Evolutionary conservation across 2,797 vertebrate genomes (phyloP).

Genomic region (Cynodonichthys magdalenae): DNA sequence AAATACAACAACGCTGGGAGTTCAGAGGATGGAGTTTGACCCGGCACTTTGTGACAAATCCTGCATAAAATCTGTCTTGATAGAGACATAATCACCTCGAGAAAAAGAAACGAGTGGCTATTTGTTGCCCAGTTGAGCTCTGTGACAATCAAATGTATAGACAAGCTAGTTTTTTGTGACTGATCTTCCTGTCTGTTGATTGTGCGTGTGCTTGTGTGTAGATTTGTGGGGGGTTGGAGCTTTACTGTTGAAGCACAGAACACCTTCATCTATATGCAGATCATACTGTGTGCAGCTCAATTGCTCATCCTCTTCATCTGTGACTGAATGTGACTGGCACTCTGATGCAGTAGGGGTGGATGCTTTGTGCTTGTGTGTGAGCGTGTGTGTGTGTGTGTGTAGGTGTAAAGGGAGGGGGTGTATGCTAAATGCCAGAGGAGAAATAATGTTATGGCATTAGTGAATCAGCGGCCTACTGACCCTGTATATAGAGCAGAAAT

Average conservation of each 20-base stretch:
- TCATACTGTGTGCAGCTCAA: constrained; percentile 61
- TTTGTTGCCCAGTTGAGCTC: constrained; percentile 36
- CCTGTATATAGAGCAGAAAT: constrained; percentile 38
- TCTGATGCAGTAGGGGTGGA: constrained; percentile 54
- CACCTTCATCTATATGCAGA: constrained; percentile 82
- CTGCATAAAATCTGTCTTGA: constrained; percentile 26
- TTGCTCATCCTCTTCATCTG: constrained; percentile 69
- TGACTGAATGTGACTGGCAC: constrained; percentile 76
- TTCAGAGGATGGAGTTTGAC: neutral
- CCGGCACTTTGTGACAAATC: constrained; percentile 28
- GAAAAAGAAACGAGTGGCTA: neutral
- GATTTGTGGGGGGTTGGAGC: constrained; percentile 34
- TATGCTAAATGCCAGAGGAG: constrained; percentile 73
- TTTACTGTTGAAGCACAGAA: constrained; percentile 32
- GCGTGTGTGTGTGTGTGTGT: neutral
- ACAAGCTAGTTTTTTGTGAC: constrained; percentile 6
- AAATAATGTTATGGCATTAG: constrained; percentile 75
- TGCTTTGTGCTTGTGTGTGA: neutral
- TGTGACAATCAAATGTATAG: constrained; percentile 32
- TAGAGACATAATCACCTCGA: neutral
- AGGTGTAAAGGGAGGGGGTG: constrained; percentile 3
- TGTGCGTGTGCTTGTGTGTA: constrained; percentile 8
- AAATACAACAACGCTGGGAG: constrained; percentile 5
- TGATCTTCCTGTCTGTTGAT: constrained; percentile 20
- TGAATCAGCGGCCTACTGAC: constrained; percentile 66